Conservation (phyloP, 2,797 vertebrate genomes). For the Okamejei kenojei region DNA sequence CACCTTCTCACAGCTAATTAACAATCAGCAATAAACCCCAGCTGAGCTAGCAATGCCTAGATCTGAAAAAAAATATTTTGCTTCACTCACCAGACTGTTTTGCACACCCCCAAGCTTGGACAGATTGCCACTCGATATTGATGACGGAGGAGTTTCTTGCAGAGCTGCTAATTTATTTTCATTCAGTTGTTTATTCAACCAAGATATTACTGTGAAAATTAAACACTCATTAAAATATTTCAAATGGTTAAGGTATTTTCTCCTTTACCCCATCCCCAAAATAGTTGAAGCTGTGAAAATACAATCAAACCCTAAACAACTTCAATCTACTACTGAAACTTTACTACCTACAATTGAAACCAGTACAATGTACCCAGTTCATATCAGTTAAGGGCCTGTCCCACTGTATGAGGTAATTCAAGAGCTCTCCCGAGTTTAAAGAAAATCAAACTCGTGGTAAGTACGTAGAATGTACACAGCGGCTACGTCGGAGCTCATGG, state of each 20-base stretch:
- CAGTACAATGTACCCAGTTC: background rate
- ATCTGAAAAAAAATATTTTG: no score
- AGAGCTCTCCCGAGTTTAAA: no score
- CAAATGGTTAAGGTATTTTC: constrained; percentile 38
- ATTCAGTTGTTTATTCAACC: constrained; percentile 44
- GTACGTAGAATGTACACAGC: no score
- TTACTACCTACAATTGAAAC: background rate
- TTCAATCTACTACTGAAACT: background rate
- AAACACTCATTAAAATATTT: constrained; percentile 19
- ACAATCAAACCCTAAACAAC: background rate
- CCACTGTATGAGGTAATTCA: no score
- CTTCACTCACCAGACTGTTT: constrained; percentile 39
- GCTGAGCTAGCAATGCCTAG: no score
- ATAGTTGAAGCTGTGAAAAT: background rate
- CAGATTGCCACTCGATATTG: constrained; percentile 30
- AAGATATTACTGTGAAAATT: constrained; percentile 44
- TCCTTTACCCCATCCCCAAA: constrained; percentile 12
- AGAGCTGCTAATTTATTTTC: constrained; percentile 43
- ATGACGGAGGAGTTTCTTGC: constrained; percentile 31
- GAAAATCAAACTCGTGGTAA: no score
- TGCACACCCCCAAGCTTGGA: constrained; percentile 39
- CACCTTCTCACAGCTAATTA: no score
- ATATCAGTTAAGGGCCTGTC: background rate
- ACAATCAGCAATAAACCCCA: no score
- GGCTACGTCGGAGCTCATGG: no score